Base-by-base conservation (phyloP, 2,888 invertebrate genomes). In the Lymantria monacha region DNA sequence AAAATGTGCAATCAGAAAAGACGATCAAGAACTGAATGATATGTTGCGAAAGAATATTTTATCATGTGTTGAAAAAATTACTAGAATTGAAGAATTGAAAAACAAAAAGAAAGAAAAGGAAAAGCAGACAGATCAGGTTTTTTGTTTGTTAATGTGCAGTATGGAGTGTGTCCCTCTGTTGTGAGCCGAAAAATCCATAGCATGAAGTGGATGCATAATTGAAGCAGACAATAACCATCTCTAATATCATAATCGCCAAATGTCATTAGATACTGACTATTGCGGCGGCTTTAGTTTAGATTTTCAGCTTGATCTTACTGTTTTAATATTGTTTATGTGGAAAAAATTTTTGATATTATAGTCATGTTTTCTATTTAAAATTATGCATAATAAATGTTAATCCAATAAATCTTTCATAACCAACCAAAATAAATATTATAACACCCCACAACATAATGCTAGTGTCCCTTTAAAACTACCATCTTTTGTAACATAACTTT, bases 31-130 rank as follows among this genome's bases (percentile, higher is more conserved):
- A 43, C 70, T 87, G 37, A 90, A 90, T 67, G 80, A 84, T 48
- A 70, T 84, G 42, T 68, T 91, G 58, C 74, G 79, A 63, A 84
- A 84, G 66, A 91, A 91, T 65, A 91, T 91, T 58, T 66, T 84
- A 36, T 89, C 89, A 15, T 91, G 91, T 59, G 83, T 85, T 48
- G 88, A 91, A 62, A 91, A 91, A 74, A 87, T 87, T 48, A 83
- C 90, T 42, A 65, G 81, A 36, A 89, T 91, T 51, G 88, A 89
- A 68, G 87, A 87, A 65, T 75, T 88, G 76, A 91, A 86, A 79
- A 82, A 67, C 53, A 81, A 78, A 70, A 78, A 73, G 40, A 81
- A 76, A 72, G 81, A 81, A 59, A 56, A 63, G 50, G 77, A 70
- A 66, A 67, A 68, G 59, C 63, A 59, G 61, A 78, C 79, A 54